Evolutionary conservation across 2,888 invertebrate genomes (phyloP).

Genomic region (Sesamia inferens): DNA sequence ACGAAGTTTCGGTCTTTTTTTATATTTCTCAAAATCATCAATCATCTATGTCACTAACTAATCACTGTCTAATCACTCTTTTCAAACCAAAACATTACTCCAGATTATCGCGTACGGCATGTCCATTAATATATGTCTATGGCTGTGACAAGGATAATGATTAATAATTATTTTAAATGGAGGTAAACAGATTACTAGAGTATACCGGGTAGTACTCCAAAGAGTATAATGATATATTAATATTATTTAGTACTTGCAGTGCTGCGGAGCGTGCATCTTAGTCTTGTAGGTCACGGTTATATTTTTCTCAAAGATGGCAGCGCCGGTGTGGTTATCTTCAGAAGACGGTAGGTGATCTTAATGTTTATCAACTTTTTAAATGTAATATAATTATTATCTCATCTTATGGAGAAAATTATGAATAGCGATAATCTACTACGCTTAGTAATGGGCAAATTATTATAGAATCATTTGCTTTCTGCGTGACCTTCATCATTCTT

Average conservation of each 20-base stretch:
- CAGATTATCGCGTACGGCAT: too few species aligned
- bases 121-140: too few species aligned
- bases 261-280: neutral
- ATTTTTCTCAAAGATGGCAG: neutral
- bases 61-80: too few species aligned
- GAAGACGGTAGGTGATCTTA: neutral
- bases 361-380: neutral
- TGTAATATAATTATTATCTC: neutral
- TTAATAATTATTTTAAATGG: too few species aligned
- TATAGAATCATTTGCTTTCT: neutral
- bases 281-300: neutral
- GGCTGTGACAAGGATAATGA: too few species aligned
- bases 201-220: too few species aligned
- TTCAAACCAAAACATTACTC: too few species aligned
- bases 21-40: too few species aligned
- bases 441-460: neutral
- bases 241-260: neutral
- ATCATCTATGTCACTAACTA: too few species aligned
- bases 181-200: too few species aligned
- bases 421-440: neutral
- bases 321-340: neutral
- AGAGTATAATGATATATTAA: too few species aligned
- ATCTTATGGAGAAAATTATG: neutral
- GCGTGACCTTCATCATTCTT: neutral
- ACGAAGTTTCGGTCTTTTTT: too few species aligned